These are phyloP conservation scores for Psittacula echo DNA, from an alignment of 2,797 vertebrate genomes.

Conservation along the genomic window DNA sequence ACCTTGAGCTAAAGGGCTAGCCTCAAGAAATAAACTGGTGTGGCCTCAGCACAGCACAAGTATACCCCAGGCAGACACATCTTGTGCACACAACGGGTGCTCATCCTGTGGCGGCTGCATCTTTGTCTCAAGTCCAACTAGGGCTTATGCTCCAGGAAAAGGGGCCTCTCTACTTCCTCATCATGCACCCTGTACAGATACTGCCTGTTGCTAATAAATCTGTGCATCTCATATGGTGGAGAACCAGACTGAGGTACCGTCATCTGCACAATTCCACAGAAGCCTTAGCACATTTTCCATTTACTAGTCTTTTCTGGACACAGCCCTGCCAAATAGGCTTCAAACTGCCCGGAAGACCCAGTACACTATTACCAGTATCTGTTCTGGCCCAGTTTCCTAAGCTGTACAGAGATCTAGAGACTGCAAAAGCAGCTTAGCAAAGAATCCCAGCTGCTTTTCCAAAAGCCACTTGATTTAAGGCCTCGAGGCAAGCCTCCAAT, in stretches of 20 bases:
- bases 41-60: background rate
- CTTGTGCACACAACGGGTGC: accelerated
- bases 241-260: background rate
- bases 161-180: background rate
- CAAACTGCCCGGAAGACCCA: background rate
- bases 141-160: background rate
- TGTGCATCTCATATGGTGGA: background rate
- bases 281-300: background rate
- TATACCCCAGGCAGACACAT: background rate
- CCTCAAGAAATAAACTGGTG: background rate
- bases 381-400: background rate
- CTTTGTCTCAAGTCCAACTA: background rate
- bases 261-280: background rate
- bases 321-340: background rate
- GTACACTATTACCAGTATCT: background rate
- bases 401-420: background rate
- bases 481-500: background rate
- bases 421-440: background rate
- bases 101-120: background rate
- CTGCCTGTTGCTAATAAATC: background rate
- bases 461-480: background rate
- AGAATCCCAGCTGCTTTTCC: background rate
- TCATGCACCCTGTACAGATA: background rate
- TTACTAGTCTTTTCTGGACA: background rate
- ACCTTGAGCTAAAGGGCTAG: background rate